phyloP scores from a whole-genome alignment of 2,888 invertebrate species.

The Calameuta pallipes region DNA sequence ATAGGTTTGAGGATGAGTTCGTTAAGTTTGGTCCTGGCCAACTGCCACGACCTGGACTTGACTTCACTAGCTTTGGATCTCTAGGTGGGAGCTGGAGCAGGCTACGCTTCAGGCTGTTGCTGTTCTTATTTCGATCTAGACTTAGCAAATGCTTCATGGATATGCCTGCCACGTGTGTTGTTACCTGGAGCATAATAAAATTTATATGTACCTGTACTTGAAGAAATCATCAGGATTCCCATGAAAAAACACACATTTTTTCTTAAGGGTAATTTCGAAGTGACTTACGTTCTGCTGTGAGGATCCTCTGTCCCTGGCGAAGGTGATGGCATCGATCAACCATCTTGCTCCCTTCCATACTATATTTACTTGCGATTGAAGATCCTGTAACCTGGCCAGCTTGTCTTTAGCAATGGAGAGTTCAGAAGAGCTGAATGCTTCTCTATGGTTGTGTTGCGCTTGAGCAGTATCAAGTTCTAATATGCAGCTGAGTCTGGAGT shows the following conservation, averaged over 20 bases:
- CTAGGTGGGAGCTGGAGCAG: slow-evolving; percentile 77
- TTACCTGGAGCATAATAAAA: background rate
- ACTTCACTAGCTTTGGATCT: slow-evolving; percentile 81
- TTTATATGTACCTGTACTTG: background rate
- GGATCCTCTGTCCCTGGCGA: slow-evolving; percentile 83
- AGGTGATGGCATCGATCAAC: slow-evolving; percentile 95
- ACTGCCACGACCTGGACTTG: slow-evolving; percentile 82
- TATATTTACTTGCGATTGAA: slow-evolving; percentile 86
- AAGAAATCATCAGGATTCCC: background rate
- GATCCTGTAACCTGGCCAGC: slow-evolving; percentile 82
- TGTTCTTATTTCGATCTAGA: slow-evolving; percentile 55
- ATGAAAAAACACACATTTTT: slow-evolving; percentile 1
- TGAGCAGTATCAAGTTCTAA: slow-evolving; percentile 91
- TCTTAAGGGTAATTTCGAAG: background rate
- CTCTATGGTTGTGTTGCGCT: slow-evolving; percentile 92
- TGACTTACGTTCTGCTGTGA: slow-evolving; percentile 51
- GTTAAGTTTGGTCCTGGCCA: slow-evolving; percentile 84
- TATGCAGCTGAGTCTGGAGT: slow-evolving; percentile 92
- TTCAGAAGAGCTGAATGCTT: slow-evolving; percentile 94
- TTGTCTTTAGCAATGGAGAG: slow-evolving; percentile 87
- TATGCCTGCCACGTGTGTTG: slow-evolving; percentile 51
- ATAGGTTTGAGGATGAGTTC: slow-evolving; percentile 69
- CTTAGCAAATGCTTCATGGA: slow-evolving; percentile 63
- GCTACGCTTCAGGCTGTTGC: slow-evolving; percentile 68
- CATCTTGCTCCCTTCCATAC: slow-evolving; percentile 96